Percentiles rank a stretch among this genome's conserved stretches.
phyloP scores from a whole-genome alignment of 2,888 invertebrate genomes.

The Cheilosia scutellata region DNA sequence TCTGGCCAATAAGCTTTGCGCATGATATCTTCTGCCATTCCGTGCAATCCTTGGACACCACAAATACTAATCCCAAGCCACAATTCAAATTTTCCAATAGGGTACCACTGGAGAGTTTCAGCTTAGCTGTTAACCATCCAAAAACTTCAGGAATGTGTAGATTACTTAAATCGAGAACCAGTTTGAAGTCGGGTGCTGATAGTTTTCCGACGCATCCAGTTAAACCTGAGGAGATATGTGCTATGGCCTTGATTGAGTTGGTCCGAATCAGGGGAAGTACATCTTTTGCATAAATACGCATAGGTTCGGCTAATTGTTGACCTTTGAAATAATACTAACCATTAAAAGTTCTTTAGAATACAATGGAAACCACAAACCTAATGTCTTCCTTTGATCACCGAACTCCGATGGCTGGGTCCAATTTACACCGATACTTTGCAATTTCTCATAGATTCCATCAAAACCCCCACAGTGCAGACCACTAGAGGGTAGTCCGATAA shows the following conservation, averaged over 20 bases:
- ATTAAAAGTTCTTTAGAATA: neutral
- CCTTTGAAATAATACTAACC: slow-evolving; percentile 84
- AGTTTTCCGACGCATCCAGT: slow-evolving; percentile 94
- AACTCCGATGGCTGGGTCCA: slow-evolving; percentile 87
- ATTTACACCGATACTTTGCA: slow-evolving; percentile 88
- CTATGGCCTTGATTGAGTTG: slow-evolving; percentile 91
- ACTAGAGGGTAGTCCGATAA: slow-evolving; percentile 94
- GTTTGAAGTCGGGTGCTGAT: slow-evolving; percentile 88
- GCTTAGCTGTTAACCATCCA: slow-evolving; percentile 93
- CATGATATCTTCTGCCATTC: slow-evolving; percentile 85
- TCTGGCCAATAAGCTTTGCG: slow-evolving; percentile 85
- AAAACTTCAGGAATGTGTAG: slow-evolving; percentile 92
- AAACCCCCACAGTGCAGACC: slow-evolving; percentile 98
- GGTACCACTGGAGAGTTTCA: slow-evolving; percentile 90
- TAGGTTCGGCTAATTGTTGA: slow-evolving; percentile 93
- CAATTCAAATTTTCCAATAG: slow-evolving; percentile 97
- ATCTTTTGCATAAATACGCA: slow-evolving; percentile 93
- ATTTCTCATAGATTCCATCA: slow-evolving; percentile 92
- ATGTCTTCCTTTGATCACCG: slow-evolving; percentile 85
- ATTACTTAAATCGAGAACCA: slow-evolving; percentile 88
- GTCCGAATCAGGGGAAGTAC: slow-evolving; percentile 89
- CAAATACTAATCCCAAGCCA: slow-evolving; percentile 94
- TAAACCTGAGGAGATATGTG: slow-evolving; percentile 97
- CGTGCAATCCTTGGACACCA: slow-evolving; percentile 87
- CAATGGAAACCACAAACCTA: slow-evolving; percentile 85